Evolutionary conservation across 2,113 vertebrate genomes (phyloP).

Genomic region (Empidonax alnorum): DNA sequence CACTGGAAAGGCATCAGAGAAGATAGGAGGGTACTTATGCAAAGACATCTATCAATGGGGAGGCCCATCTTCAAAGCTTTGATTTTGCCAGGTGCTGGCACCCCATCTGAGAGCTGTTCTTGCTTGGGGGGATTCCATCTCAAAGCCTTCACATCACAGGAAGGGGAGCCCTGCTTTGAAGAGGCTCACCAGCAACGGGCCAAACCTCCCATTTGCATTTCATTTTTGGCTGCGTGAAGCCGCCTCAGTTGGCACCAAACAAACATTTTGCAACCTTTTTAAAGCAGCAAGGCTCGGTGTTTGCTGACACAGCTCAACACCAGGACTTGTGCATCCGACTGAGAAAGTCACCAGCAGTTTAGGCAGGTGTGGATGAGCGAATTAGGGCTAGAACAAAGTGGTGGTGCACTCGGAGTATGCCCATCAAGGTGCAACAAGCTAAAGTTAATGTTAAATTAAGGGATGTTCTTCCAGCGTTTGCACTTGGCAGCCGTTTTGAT

Average conservation of each 20-base stretch:
- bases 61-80: conserved; percentile 73
- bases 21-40: conserved; percentile 54
- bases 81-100: conserved; percentile 58
- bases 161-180: conserved; percentile 68
- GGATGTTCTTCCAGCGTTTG: not conserved
- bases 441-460: not conserved
- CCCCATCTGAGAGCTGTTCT: conserved; percentile 57
- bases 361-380: conserved; percentile 47
- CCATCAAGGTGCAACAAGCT: conserved; percentile 60
- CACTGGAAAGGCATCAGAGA: conserved; percentile 72
- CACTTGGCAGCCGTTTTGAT: not conserved
- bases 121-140: conserved; percentile 60
- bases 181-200: conserved; percentile 26
- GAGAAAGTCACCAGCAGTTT: conserved; percentile 42
- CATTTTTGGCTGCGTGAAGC: conserved; percentile 32
- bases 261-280: conserved; percentile 55
- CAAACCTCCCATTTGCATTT: conserved; percentile 61
- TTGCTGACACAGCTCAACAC: conserved; percentile 45
- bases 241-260: conserved; percentile 28
- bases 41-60: conserved; percentile 58
- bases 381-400: conserved; percentile 38
- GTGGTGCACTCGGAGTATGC: conserved; percentile 12
- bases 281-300: not conserved
- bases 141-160: conserved; percentile 66
- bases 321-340: conserved; percentile 1